These are phyloP conservation scores for Prosapia bicincta DNA, from an alignment of 2,888 invertebrate genomes.

Conservation along the genomic window DNA sequence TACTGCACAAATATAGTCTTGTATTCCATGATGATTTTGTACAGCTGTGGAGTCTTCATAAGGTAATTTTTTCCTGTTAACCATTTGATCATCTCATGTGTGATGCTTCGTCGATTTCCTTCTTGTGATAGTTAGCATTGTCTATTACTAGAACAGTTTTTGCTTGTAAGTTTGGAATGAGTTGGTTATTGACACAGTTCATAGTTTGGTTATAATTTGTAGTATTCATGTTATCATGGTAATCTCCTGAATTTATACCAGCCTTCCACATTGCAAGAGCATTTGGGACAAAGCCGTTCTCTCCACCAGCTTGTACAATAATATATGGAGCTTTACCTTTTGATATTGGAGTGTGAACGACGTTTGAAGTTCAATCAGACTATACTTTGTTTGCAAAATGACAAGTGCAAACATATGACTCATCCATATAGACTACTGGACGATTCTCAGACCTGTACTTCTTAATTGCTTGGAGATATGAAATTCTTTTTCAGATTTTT, in stretches of 20 bases:
- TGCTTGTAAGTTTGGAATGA: no score
- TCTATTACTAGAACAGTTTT: no score
- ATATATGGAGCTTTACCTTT: not conserved
- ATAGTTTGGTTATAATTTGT: not conserved
- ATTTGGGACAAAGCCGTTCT: not conserved
- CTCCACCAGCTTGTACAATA: slow-evolving; percentile 7
- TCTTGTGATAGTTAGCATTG: slow-evolving; percentile 5
- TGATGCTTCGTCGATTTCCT: not conserved
- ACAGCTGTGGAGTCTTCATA: not conserved
- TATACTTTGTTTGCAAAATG: not conserved
- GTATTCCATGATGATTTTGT: not conserved
- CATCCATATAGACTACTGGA: slow-evolving; percentile 8
- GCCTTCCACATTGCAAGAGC: not conserved
- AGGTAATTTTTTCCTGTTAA: not conserved
- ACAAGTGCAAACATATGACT: not conserved
- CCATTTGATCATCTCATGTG: not conserved
- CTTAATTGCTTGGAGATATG: not conserved
- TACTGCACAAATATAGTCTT: not conserved
- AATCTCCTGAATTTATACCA: no score
- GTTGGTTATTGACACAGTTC: not conserved
- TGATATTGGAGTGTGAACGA: not conserved
- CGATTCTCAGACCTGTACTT: slow-evolving; percentile 3
- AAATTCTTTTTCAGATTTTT: not conserved
- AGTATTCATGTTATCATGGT: no score
- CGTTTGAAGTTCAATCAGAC: not conserved